Base-by-base conservation (phyloP, 2,888 invertebrate genomes). In the Teleiodes luculella region DNA sequence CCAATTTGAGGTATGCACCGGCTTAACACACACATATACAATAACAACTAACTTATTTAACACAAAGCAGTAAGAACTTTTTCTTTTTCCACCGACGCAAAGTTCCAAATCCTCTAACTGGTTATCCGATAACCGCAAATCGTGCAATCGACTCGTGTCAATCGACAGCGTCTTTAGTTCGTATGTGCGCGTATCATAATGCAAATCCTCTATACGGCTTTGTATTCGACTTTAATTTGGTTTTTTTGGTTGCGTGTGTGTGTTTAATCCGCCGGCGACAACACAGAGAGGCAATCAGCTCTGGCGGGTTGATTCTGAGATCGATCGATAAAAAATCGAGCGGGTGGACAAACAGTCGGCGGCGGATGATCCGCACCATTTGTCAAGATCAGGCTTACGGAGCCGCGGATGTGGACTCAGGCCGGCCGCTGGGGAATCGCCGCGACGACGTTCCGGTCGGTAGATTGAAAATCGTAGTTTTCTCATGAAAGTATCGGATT, bases 261-360 rank as follows among this genome's bases (percentile, higher is more conserved):
- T 61, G 54, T 51, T 76, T 83, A 84, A 86, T 86, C 86, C 75
- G 85, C 66, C 88, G 88, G 87, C 83, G 80, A 79, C 85, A 83
- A 86, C 85, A 86, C 72, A 86, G 83, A 73, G 77, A 70, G 68
- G 82, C 87, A 88, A 89, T 88, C 88, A 88, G 86, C 80, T 87
- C 84, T 86, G 83, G 84, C 72, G 65, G 33, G 49, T 28, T 49
- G 49, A 49, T 49, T 49, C 49, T 49, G 28, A 49, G 49, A 87
- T 86, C 85, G 80, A 86, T 88, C 83, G 87, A 88, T 88, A 87
- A 89, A 86, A 84, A 86, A 85, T 83, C 75, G 79, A 78, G 76
- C 68, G 74, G 72, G 76, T 76, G 77, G 81, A 82, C 82, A 78
- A 83, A 82, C 79, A 80, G 75, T 68, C 75, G 71, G 68, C 58